Evolutionary conservation across 2,888 invertebrate species (phyloP).

Genomic region (Agapetus fuscipes): DNA sequence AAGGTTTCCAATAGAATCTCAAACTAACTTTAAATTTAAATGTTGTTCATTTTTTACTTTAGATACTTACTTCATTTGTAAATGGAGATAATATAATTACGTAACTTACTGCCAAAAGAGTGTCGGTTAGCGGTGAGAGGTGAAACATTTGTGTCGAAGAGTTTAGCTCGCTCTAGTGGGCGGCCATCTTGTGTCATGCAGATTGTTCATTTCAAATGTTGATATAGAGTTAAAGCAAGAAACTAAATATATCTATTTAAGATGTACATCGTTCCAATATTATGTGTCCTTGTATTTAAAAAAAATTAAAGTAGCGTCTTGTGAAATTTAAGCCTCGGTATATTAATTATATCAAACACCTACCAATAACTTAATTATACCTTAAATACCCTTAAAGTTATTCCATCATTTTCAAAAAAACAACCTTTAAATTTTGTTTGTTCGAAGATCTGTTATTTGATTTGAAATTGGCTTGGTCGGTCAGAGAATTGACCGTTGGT

Average conservation of each 20-base stretch:
- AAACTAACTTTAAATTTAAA: too few relatives aligned
- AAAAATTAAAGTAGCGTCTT: background rate
- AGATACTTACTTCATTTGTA: conserved; percentile 7
- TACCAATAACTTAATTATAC: too few relatives aligned
- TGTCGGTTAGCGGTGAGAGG: too few relatives aligned
- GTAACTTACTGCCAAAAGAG: conserved; percentile 9
- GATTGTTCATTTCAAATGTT: conserved; percentile 4
- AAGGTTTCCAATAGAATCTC: too few relatives aligned
- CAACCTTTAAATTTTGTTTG: too few relatives aligned
- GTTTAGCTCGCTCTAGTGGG: conserved; percentile 1
- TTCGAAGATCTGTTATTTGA: too few relatives aligned
- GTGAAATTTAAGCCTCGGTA: background rate
- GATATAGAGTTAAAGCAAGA: conserved; percentile 10
- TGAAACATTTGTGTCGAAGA: too few relatives aligned
- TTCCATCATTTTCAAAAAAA: too few relatives aligned
- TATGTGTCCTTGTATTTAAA: conserved; percentile 11
- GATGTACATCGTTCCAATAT: conserved; percentile 15
- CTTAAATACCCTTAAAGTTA: too few relatives aligned
- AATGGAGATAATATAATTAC: conserved; percentile 1
- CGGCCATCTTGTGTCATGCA: conserved; percentile 13
- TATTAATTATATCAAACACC: background rate
- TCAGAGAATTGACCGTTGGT: too few relatives aligned
- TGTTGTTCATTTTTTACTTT: too few relatives aligned
- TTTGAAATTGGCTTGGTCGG: too few relatives aligned
- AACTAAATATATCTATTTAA: conserved; percentile 9